A percentile compares a stretch with the other conserved stretches of the same genome.
Evolutionary conservation across 2,888 invertebrate genomes (phyloP).

Genomic region (Philonicus albiceps): DNA sequence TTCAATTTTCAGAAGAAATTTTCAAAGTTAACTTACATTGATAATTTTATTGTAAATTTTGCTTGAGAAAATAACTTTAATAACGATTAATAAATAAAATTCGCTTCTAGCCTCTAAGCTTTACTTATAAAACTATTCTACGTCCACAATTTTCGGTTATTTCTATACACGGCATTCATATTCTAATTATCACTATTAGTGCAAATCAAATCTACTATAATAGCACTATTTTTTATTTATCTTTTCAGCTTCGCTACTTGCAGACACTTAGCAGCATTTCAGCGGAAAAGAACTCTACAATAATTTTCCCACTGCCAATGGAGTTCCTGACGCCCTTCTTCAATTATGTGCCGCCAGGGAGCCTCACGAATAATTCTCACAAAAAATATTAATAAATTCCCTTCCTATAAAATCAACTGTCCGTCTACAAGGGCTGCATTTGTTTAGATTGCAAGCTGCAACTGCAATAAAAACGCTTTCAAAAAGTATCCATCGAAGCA

Average conservation of each 20-base stretch:
- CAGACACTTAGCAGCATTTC: constrained; percentile 92
- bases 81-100: too few relatives aligned
- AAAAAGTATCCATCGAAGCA: not conserved
- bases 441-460: not conserved
- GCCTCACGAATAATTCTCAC: not conserved
- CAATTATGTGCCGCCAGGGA: not conserved
- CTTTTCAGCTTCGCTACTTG: constrained; percentile 79
- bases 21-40: too few relatives aligned
- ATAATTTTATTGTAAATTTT: too few relatives aligned
- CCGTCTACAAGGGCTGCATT: not conserved
- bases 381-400: constrained; percentile 13
- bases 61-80: too few relatives aligned
- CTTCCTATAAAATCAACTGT: not conserved
- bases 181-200: not conserved
- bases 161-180: not conserved
- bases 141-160: too few relatives aligned
- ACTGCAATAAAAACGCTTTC: not conserved
- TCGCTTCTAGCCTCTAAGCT: too few relatives aligned
- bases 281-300: constrained; percentile 94
- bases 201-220: not conserved
- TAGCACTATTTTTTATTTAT: not conserved
- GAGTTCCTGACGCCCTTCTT: constrained; percentile 70
- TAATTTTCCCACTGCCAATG: constrained; percentile 91
- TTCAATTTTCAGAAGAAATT: too few relatives aligned
- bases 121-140: too few relatives aligned